A percentile compares a stretch with the other conserved stretches of the same genome.
Conservation (phyloP, 2,113 vertebrate genomes). For the Tapirus terrestris region DNA sequence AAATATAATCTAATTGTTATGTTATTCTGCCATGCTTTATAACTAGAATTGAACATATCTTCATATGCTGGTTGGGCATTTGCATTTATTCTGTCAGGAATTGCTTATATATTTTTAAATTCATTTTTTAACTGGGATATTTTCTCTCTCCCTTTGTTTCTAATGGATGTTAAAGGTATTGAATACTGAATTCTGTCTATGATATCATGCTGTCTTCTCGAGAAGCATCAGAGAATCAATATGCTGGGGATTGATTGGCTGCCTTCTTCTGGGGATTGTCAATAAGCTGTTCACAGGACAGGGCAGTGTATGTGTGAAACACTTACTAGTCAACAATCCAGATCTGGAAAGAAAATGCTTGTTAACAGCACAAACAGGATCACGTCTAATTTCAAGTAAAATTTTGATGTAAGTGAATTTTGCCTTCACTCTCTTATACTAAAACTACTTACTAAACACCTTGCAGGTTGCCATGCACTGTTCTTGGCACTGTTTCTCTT, state of each 20-base stretch:
- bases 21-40: background rate
- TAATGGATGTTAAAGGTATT: background rate
- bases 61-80: background rate
- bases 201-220: background rate
- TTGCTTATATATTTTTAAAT: background rate
- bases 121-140: background rate
- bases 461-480: background rate
- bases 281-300: background rate
- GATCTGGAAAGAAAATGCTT: background rate
- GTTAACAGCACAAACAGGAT: background rate
- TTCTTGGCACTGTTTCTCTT: background rate
- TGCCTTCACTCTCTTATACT: background rate
- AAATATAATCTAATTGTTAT: background rate
- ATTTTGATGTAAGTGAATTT: background rate
- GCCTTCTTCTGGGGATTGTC: background rate
- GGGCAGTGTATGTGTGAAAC: background rate
- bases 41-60: background rate
- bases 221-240: background rate
- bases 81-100: slow-evolving; percentile 9
- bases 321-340: background rate
- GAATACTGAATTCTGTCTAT: background rate
- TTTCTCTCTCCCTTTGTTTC: background rate
- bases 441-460: background rate
- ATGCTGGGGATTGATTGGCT: background rate
- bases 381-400: background rate